Percentiles rank a stretch among this genome's conserved stretches.
Evolutionary conservation across 2,888 invertebrate species (phyloP).

Genomic region (Listrodromus nycthemerus): DNA sequence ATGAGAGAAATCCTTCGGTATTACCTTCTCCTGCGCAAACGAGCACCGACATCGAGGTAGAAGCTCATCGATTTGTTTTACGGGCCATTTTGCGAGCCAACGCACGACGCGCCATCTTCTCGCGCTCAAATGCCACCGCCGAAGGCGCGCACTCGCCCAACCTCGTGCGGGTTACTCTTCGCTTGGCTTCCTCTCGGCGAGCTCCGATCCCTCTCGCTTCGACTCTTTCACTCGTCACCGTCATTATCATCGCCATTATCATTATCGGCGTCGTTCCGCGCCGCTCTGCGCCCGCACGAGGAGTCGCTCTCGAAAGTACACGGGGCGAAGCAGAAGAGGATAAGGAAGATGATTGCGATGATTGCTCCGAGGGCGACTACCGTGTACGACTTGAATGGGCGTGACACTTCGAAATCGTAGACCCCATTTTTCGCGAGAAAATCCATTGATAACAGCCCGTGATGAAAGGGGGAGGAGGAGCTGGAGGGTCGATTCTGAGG

Average conservation of each 20-base stretch:
- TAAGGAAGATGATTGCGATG: conserved; percentile 50
- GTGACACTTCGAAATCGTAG: conserved; percentile 8
- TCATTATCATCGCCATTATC: conserved; percentile 68
- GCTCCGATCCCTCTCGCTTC: conserved; percentile 36
- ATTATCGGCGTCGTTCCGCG: conserved; percentile 37
- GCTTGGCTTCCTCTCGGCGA: background rate
- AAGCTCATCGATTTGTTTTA: conserved; percentile 76
- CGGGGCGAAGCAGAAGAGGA: conserved; percentile 22
- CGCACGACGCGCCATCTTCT: conserved; percentile 65
- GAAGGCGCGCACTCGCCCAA: background rate
- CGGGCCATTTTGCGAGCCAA: conserved; percentile 70
- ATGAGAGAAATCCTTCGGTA: background rate
- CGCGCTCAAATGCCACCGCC: conserved; percentile 49
- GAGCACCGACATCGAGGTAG: conserved; percentile 68
- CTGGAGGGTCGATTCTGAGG: too few relatives aligned
- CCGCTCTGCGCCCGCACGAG: conserved; percentile 15
- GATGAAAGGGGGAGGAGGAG: background rate
- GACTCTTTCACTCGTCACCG: conserved; percentile 64
- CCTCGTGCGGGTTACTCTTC: conserved; percentile 13
- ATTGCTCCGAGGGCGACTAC: conserved; percentile 53
- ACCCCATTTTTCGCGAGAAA: background rate
- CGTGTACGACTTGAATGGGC: conserved; percentile 47
- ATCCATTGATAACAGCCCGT: background rate
- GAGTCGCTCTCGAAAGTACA: conserved; percentile 15
- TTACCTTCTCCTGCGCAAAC: conserved; percentile 24